phyloP scores from a whole-genome alignment of 2,113 vertebrate species.

The Oriolus oriolus region DNA sequence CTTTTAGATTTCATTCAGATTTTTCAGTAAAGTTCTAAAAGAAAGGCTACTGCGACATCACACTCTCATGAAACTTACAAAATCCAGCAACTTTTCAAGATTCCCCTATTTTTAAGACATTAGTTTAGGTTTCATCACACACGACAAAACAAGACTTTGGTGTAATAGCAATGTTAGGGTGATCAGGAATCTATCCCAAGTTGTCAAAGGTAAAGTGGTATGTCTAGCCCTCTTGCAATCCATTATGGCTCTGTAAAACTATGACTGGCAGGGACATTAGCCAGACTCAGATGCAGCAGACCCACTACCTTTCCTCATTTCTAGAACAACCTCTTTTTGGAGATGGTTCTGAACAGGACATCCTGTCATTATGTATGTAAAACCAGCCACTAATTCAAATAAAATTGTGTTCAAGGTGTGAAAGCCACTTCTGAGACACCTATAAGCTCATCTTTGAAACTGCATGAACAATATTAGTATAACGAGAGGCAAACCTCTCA shows the following conservation, averaged over 20 bases:
- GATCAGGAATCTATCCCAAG: not conserved
- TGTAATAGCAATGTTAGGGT: not conserved
- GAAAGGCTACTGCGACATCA: not conserved
- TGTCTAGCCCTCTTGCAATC: not conserved
- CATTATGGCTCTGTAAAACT: not conserved
- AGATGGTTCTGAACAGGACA: not conserved
- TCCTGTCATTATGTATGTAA: not conserved
- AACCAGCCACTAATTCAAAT: not conserved
- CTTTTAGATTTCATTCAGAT: not conserved
- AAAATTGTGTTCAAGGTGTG: not conserved
- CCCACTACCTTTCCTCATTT: not conserved
- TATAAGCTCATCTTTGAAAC: not conserved
- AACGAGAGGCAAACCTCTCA: not conserved
- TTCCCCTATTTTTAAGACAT: not conserved
- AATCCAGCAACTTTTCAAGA: not conserved
- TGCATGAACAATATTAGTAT: not conserved
- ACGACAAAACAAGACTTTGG: not conserved
- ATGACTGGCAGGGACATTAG: not conserved
- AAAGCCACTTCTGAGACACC: not conserved
- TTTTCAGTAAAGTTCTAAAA: not conserved
- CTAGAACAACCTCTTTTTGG: not conserved
- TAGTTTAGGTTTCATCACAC: not conserved
- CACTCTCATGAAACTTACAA: accelerated
- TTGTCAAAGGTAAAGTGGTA: not conserved
- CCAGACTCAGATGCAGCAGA: not conserved